Conservation (phyloP, 2,113 vertebrate species). For the Perca fluviatilis region DNA sequence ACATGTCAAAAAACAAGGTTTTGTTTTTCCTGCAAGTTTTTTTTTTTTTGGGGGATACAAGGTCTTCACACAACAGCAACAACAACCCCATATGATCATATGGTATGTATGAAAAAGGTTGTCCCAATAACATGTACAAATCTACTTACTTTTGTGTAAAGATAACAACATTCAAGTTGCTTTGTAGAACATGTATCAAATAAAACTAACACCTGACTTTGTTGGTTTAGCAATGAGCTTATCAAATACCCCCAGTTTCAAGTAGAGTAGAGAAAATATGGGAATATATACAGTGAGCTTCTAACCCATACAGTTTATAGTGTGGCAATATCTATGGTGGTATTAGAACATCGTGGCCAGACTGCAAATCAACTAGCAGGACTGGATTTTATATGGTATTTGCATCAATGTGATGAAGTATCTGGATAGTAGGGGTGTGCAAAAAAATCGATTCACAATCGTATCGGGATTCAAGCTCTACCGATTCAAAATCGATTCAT, state of each 20-base stretch:
- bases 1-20: not conserved
- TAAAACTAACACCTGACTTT: not conserved
- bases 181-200: constrained; percentile 6
- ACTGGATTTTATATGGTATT: no score
- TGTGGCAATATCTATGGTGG: not conserved
- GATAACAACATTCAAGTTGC: not conserved
- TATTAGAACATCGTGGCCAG: not conserved
- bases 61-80: not conserved
- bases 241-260: not conserved
- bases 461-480: no score
- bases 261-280: not conserved
- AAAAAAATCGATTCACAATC: no score
- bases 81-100: not conserved
- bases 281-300: not conserved
- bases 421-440: not conserved
- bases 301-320: not conserved
- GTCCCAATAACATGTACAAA: not conserved
- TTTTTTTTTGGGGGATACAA: not conserved
- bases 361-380: not conserved
- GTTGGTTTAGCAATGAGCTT: not conserved
- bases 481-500: no score
- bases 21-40: not conserved
- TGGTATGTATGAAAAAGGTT: not conserved
- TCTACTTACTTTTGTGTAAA: not conserved
- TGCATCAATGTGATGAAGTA: not conserved